Evolutionary conservation across 2,113 vertebrate species (phyloP).

Genomic region (Tychaedon coryphoeus): DNA sequence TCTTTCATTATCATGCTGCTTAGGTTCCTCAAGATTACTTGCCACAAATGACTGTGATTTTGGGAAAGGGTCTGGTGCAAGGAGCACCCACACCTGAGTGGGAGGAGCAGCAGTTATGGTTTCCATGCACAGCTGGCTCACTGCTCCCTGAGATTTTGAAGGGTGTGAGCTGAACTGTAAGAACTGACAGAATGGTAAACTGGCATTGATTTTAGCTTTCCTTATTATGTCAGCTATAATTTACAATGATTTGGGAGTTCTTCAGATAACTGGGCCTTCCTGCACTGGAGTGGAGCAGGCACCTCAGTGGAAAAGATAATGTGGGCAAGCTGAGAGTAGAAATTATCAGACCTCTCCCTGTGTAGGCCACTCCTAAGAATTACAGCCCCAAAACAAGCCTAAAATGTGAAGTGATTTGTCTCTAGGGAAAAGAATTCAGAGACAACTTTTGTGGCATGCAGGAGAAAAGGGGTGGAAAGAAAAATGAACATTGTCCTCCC

Average conservation of each 20-base stretch:
- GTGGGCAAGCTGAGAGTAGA: neutral
- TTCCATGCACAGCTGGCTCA: neutral
- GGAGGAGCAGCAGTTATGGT: accelerated
- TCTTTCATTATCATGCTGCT: neutral
- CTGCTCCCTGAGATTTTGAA: neutral
- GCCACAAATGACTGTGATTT: neutral
- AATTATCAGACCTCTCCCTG: neutral
- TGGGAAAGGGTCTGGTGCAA: neutral
- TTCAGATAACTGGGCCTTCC: neutral
- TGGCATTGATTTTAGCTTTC: neutral
- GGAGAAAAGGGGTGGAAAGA: neutral
- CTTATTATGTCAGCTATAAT: neutral
- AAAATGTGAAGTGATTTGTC: neutral
- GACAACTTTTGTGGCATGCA: neutral
- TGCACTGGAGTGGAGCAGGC: neutral
- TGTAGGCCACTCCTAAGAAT: neutral
- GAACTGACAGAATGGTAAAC: neutral
- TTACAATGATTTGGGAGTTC: neutral
- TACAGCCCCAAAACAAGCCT: neutral
- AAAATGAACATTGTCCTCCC: neutral
- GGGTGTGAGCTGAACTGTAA: neutral
- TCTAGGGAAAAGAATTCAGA: neutral
- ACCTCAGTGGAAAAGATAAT: neutral
- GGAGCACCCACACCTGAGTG: neutral
- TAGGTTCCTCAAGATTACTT: neutral